These are phyloP conservation scores for Aleiodes testaceus DNA, from an alignment of 2,888 invertebrate genomes.

Conservation along the genomic window DNA sequence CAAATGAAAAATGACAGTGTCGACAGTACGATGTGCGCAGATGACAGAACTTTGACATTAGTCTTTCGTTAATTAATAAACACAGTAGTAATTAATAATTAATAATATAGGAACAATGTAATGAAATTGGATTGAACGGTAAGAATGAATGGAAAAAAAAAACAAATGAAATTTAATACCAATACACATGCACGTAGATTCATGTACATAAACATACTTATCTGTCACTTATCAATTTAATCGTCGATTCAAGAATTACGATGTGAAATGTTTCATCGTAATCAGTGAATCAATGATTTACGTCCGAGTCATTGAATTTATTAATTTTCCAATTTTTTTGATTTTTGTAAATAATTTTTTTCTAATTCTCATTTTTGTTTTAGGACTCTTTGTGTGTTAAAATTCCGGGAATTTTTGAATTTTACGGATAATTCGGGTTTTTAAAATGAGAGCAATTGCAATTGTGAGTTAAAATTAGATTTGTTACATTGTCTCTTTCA, in stretches of 20 bases:
- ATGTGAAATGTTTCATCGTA: neutral
- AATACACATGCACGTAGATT: neutral
- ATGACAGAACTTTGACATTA: constrained; percentile 59
- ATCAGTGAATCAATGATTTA: neutral
- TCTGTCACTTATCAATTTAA: constrained; percentile 20
- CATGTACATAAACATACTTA: neutral
- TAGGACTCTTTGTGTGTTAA: no score
- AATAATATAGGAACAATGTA: constrained; percentile 32
- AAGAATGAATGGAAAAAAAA: constrained; percentile 29
- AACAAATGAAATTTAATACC: constrained; percentile 3
- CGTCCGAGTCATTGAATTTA: neutral
- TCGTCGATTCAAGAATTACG: neutral
- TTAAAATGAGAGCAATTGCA: no score
- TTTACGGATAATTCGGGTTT: no score
- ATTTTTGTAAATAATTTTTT: neutral
- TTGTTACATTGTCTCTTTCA: no score
- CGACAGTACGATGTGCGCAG: neutral
- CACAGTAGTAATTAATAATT: neutral
- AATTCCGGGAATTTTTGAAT: no score
- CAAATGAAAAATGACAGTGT: constrained; percentile 6
- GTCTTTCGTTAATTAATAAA: constrained; percentile 3
- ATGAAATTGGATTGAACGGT: constrained; percentile 35
- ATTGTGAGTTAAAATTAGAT: no score
- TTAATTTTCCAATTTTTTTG: neutral
- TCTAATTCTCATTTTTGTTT: no score